Evolutionary conservation across 2,888 invertebrate species (phyloP), one percentile per base, ranked within the genome.

Genomic region (Sphinx pinastri): DNA sequence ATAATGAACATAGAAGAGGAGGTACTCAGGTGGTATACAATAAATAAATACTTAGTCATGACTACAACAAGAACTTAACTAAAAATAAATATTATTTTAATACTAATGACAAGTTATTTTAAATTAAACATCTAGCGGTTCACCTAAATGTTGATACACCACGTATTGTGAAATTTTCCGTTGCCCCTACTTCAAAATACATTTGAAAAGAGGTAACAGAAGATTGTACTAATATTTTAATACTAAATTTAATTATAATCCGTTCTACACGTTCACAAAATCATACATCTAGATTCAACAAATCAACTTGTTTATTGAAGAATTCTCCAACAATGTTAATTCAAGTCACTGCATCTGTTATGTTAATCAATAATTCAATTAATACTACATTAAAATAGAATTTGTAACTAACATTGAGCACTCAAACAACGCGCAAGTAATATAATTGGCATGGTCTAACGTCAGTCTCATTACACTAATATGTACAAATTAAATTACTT

Each of bases 91-190:
- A 92, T 88, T 89, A 90, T 89, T 51, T 59, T 93, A 93, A 91
- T 87, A 90, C 94, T 94, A 94, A 93, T 94, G 94, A 94, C 94
- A 93, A 94, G 94, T 93, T 92, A 93, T 86, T 90, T 91, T 89
- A 92, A 91, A 89, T 86, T 91, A 92, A 82, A 84, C 77, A 80
- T 83, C 94, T 93, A 93, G 89, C 93, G 92, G 91, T 90, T 91
- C 89, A 89, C 88, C 90, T 92, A 91, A 86, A 83, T 83, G 85
- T 85, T 88, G 87, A 84, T 86, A 85, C 85, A 90, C 87, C 87
- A 88, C 85, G 78, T 63, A 63, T 49, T 49, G 49, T 84, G 76
- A 79, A 77, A 91, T 92, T 93, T 93, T 94, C 93, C 90, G 93
- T 93, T 94, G 92, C 93, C 94, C 87, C 93, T 93, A 79, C 76